phyloP scores from a whole-genome alignment of 1,140 invertebrate genomes.

The Drosophila bipectinata region DNA sequence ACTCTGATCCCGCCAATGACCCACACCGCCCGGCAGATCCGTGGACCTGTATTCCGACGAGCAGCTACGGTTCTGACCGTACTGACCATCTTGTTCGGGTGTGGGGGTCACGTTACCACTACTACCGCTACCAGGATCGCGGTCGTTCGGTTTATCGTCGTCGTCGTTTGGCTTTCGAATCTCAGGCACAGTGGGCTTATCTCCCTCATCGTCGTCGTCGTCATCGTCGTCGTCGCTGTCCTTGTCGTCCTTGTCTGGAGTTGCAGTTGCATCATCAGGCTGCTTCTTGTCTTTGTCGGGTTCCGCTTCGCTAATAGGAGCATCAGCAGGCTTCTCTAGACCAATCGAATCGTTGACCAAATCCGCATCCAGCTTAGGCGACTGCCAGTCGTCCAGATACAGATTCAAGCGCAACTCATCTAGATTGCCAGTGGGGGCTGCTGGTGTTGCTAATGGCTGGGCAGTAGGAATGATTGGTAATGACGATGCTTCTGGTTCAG shows the following conservation, averaged over 20 bases:
- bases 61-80: conserved; percentile 82
- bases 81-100: conserved; percentile 80
- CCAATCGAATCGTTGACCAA: conserved; percentile 45
- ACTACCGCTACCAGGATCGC: conserved; percentile 86
- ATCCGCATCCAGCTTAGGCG: conserved; percentile 39
- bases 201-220: conserved; percentile 78
- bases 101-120: conserved; percentile 86
- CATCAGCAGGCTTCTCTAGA: conserved; percentile 52
- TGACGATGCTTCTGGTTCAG: conserved; percentile 73
- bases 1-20: conserved; percentile 93
- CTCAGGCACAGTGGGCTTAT: conserved; percentile 77
- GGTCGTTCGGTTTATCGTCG: conserved; percentile 85
- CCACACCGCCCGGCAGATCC: conserved; percentile 90
- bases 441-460: conserved; percentile 21
- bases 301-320: conserved; percentile 42
- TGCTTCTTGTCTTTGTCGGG: conserved; percentile 74
- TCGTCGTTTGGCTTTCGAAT: conserved; percentile 83
- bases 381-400: conserved; percentile 66
- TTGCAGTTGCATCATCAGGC: conserved; percentile 51
- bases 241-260: conserved; percentile 60
- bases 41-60: conserved; percentile 89
- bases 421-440: conserved; percentile 24
- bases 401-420: conserved; percentile 70
- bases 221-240: conserved; percentile 84
- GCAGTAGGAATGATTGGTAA: conserved; percentile 76